Evolutionary conservation across 2,113 vertebrate species (phyloP), one percentile per base, ranked within the genome.

Genomic region (Atlantisia rogersi): DNA sequence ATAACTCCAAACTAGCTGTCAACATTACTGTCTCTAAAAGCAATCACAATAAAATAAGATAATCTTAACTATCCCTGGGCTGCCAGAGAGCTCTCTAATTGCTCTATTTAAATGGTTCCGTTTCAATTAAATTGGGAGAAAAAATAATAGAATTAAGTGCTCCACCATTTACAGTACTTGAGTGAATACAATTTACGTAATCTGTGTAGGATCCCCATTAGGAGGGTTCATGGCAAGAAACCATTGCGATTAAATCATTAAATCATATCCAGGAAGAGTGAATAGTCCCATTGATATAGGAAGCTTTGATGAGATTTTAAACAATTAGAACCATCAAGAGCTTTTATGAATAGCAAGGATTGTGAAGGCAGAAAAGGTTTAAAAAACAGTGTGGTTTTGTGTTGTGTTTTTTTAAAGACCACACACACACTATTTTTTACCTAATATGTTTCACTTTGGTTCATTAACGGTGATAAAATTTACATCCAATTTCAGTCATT

Each of bases 391-490:
- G 26, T 53, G 25, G 52, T 3, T 52, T 52, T 52, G 50, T 52
- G 21, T 52, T 52, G 48, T 48, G 21, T 32, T 81, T 25, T 46
- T 46, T 58, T 82, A 22, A 63, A 68, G 14, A 44, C 6, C 7
- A 56, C 29, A 50, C 26, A 28, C 25, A 52, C 3, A 7, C 12
- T 42, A 48, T 60, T 77, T 48, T 74, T 21, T 16, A 29, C 24
- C 50, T 63, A 85, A 74, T 64, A 55, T 28, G 28, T 52, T 79
- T 91, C 40, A 91, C 10, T 75, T 81, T 60, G 42, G 53, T 85
- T 97, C 73, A 86, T 96, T 97, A 96, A 90, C 74, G 90, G 29
- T 55, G 82, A 85, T 75, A 95, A 40, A 85, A 92, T 87, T 97
- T 95, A 84, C 37, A 90, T 81, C 62, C 73, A 95, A 62, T 97